Percentiles rank a stretch among this genome's conserved stretches.
These are phyloP conservation scores for Drosophila lini DNA, from an alignment of 1,140 invertebrate genomes.

Conservation along the genomic window DNA sequence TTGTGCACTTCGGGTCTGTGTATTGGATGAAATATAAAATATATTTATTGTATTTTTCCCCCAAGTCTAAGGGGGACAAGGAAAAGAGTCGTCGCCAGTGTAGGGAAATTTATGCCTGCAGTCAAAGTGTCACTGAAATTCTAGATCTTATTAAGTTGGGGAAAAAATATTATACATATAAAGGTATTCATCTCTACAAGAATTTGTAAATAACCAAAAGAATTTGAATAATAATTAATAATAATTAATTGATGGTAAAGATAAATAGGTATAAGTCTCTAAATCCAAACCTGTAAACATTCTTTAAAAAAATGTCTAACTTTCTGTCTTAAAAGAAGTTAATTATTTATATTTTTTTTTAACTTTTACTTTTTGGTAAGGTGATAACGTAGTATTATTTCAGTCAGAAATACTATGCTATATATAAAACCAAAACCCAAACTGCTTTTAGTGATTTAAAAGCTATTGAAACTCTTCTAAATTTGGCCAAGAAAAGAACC, in stretches of 20 bases:
- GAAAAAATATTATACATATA: background rate
- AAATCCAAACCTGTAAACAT: background rate
- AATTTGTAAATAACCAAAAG: background rate
- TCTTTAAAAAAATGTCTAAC: too few relatives aligned
- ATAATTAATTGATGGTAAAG: background rate
- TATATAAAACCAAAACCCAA: background rate
- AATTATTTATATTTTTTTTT: too few relatives aligned
- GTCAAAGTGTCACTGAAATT: slow-evolving; percentile 29
- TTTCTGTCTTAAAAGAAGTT: too few relatives aligned
- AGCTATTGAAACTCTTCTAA: background rate
- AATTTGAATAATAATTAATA: background rate
- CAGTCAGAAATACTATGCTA: too few relatives aligned
- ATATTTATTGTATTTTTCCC: slow-evolving; percentile 61
- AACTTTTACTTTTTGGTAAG: too few relatives aligned
- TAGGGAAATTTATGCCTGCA: slow-evolving; percentile 51
- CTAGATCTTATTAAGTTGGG: background rate
- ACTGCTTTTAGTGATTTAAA: background rate
- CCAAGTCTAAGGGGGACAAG: slow-evolving; percentile 16
- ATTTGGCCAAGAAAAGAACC: background rate
- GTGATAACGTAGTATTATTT: too few relatives aligned
- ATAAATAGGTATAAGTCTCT: accelerated
- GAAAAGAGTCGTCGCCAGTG: slow-evolving; percentile 7
- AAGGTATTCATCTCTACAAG: background rate
- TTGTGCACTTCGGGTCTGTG: slow-evolving; percentile 28
- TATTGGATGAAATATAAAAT: slow-evolving; percentile 53